These are phyloP conservation scores for Agrochola circellaris DNA, from an alignment of 2,888 invertebrate genomes.

Conservation along the genomic window DNA sequence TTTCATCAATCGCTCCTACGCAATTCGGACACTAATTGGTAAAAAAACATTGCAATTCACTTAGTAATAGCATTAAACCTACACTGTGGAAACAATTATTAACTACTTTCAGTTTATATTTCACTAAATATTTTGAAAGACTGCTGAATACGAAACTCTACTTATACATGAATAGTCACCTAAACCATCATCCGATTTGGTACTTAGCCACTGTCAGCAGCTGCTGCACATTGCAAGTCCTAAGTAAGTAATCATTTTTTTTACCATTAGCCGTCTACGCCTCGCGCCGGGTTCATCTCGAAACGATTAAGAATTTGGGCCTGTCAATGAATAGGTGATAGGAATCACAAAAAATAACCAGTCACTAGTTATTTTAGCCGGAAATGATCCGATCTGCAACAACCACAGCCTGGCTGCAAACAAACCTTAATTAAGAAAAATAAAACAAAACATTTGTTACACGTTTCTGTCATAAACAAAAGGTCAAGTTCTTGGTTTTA, in stretches of 20 bases:
- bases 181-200: background rate
- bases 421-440: constrained; percentile 20
- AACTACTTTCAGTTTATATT: constrained; percentile 12
- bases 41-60: constrained; percentile 35
- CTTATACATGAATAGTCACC: background rate
- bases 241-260: background rate
- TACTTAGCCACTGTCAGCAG: background rate
- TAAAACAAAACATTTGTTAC: constrained; percentile 36
- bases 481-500: constrained; percentile 61
- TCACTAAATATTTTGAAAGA: constrained; percentile 34
- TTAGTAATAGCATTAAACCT: constrained; percentile 29
- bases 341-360: too few relatives aligned
- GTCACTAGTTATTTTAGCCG: constrained; percentile 25
- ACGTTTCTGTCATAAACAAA: constrained; percentile 50
- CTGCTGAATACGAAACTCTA: background rate
- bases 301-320: background rate
- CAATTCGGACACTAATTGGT: constrained; percentile 50
- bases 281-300: background rate
- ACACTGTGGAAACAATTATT: constrained; percentile 32
- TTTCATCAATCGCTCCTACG: constrained; percentile 57
- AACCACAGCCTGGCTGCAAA: constrained; percentile 14
- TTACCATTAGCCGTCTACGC: background rate
- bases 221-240: background rate
- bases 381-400: constrained; percentile 30
- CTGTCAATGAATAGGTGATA: too few relatives aligned